Evolutionary conservation across 1,140 invertebrate species (phyloP).

Genomic region (Polypedilum vanderplanki): DNA sequence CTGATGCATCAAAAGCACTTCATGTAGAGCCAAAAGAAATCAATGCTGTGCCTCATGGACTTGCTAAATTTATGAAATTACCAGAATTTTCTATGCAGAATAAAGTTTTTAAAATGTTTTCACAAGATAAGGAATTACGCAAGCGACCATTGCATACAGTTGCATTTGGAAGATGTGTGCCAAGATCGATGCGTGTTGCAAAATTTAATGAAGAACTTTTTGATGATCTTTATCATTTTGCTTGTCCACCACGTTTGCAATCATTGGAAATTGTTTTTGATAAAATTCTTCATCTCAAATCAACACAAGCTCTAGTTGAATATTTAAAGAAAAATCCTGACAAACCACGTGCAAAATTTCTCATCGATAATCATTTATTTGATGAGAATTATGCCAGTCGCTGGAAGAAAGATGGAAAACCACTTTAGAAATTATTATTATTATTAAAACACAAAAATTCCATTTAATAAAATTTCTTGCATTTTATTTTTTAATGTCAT

Average conservation of each 20-base stretch:
- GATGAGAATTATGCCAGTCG: constrained; percentile 3
- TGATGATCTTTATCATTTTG: constrained; percentile 35
- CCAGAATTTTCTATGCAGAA: constrained; percentile 40
- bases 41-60: constrained; percentile 40
- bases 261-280: constrained; percentile 40
- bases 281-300: constrained; percentile 40
- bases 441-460: not conserved
- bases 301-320: constrained; percentile 37
- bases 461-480: constrained; percentile 7
- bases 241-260: constrained; percentile 39
- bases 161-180: constrained; percentile 41
- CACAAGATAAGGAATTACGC: constrained; percentile 35
- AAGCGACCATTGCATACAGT: constrained; percentile 34
- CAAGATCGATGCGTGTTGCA: constrained; percentile 28
- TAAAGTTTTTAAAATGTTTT: constrained; percentile 40
- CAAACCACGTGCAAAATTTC: constrained; percentile 36
- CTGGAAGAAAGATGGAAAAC: not conserved
- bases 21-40: constrained; percentile 42
- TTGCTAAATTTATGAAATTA: constrained; percentile 42
- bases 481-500: constrained; percentile 10
- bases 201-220: constrained; percentile 39
- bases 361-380: constrained; percentile 37
- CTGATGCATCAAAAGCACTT: constrained; percentile 38
- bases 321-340: constrained; percentile 38
- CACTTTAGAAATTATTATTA: not conserved